These are phyloP conservation scores for Pandemis cinnamomeana DNA, from an alignment of 2,888 invertebrate species.

Conservation along the genomic window DNA sequence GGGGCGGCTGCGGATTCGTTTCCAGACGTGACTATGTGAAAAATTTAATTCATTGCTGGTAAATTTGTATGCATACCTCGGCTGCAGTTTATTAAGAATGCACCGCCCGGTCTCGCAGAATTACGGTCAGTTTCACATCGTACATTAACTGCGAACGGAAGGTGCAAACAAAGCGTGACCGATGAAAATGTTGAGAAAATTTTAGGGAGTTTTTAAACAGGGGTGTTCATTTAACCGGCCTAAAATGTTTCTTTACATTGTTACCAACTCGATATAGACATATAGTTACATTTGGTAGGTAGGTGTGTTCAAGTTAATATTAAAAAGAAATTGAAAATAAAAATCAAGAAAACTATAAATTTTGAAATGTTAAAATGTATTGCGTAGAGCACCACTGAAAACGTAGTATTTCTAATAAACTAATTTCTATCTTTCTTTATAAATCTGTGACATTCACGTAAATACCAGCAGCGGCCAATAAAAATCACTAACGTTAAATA, in stretches of 20 bases:
- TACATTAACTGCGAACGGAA: slow-evolving; percentile 47
- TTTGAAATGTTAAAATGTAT: neutral
- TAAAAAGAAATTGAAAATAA: too few relatives aligned
- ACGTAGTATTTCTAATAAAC: too few relatives aligned
- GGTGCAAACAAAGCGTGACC: slow-evolving; percentile 13
- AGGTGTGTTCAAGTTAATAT: too few relatives aligned
- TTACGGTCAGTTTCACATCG: slow-evolving; percentile 66
- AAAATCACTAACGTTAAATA: slow-evolving; percentile 49
- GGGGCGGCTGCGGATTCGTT: slow-evolving; percentile 49
- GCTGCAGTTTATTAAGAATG: slow-evolving; percentile 75
- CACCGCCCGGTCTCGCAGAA: slow-evolving; percentile 61
- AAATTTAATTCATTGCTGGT: slow-evolving; percentile 73
- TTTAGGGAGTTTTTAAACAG: neutral
- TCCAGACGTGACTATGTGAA: slow-evolving; percentile 66
- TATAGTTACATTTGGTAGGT: too few relatives aligned
- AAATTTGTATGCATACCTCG: slow-evolving; percentile 77
- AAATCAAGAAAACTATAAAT: too few relatives aligned
- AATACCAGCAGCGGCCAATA: slow-evolving; percentile 22
- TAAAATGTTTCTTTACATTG: too few relatives aligned
- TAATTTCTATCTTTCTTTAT: too few relatives aligned
- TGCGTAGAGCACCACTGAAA: neutral
- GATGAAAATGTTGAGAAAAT: slow-evolving; percentile 11
- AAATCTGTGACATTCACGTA: slow-evolving; percentile 17
- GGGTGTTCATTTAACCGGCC: too few relatives aligned
- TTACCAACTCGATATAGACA: too few relatives aligned